Evolutionary conservation across 2,888 invertebrate species (phyloP), one percentile per base, ranked within the genome.

Genomic region (Gymnosoma rotundatum): DNA sequence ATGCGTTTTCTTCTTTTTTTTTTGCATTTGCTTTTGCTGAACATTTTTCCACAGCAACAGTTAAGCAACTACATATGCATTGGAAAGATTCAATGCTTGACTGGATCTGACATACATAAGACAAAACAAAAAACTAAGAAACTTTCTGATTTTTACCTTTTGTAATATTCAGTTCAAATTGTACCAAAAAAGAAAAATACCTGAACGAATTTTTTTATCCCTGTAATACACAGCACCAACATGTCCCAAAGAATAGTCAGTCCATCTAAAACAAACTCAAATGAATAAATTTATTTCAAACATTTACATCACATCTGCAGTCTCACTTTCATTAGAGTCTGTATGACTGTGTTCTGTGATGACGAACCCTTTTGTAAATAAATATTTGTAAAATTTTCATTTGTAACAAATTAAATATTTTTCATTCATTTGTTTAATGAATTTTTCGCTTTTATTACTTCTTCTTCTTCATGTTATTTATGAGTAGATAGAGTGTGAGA

Each of bases 361-460:
- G 7, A 16, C 8, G 20, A n/a, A 45, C 14, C 36, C 38, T 80
- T n/a, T n/a, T 76, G 76, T 80, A 84, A 80, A 78, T 69, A 80
- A 67, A 56, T 73, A 72, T 69, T 42, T 48, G 70, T 74, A 64
- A 52, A 70, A 83, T 70, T 84, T 84, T 54, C 81, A 84, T 84
- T 81, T 84, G 78, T 60, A 81, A 73, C 74, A 81, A 74, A 84
- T 84, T 84, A 81, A 84, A 78, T 18, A 69, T 70, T 50, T 20
- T 79, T 78, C 67, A 78, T 61, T 83, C 78, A 81, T 84, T 84
- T 84, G 73, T 84, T 84, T 84, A 84, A 84, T 84, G 84, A 81
- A 81, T 84, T 81, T 84, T 84, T 42, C 56, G 14, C 64, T 81
- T 74, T 74, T 73, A 63, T 80, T 70, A 16, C 45, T 48, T 48